phyloP scores from a whole-genome alignment of 2,797 vertebrate genomes.

The Garrulus glandarius region DNA sequence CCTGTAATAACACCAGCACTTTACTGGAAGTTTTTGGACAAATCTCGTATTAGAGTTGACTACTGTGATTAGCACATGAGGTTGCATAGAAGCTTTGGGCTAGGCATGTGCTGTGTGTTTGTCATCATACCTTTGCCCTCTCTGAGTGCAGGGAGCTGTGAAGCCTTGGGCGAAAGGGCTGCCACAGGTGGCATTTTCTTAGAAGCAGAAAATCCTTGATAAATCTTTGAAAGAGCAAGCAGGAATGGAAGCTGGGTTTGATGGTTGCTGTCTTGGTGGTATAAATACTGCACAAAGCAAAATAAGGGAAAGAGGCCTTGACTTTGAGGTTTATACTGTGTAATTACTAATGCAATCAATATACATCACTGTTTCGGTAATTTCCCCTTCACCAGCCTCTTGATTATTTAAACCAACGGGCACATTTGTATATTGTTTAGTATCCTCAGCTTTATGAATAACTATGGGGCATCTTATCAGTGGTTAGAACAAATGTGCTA shows the following conservation, averaged over 20 bases:
- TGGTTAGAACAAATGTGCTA: neutral
- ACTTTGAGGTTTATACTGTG: neutral
- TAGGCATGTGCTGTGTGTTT: neutral
- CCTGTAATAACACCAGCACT: neutral
- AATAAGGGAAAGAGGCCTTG: neutral
- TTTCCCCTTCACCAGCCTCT: neutral
- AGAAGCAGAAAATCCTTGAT: neutral
- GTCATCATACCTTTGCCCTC: neutral
- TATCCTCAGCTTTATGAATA: neutral
- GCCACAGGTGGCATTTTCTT: neutral
- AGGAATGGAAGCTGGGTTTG: neutral
- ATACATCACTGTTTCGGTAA: neutral
- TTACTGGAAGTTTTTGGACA: neutral
- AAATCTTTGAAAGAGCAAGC: neutral
- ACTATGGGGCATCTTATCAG: neutral
- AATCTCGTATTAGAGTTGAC: neutral
- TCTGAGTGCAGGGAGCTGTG: neutral
- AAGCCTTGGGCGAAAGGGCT: fast-evolving
- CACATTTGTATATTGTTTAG: neutral
- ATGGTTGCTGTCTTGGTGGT: neutral
- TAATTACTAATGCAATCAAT: neutral
- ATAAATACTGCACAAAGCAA: neutral
- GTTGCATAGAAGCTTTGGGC: neutral
- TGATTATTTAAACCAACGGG: neutral
- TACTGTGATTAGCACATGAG: neutral